Evolutionary conservation across 2,113 vertebrate species (phyloP), one percentile per base, ranked within the genome.

Genomic region (Columbina picui): DNA sequence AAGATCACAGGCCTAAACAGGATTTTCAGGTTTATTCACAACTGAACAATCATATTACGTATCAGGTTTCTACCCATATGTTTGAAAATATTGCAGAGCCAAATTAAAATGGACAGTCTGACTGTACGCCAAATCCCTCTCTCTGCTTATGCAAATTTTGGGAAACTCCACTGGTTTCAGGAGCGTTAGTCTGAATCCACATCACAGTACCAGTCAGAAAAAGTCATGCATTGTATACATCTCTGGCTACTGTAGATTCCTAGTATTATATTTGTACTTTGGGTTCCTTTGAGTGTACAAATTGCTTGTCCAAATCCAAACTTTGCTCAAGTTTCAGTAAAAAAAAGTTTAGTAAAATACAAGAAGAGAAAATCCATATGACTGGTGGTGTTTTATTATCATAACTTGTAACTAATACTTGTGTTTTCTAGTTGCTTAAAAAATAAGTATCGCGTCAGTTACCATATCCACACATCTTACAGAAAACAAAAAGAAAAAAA

Each of bases 61-160:
- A 61, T 65, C 84, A 50, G 32, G 41, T 95, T 93, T 78, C 73
- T 87, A 32, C 57, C 53, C 67, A 10, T 67, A 27, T 43, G 59
- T 80, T 65, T 82, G n/a, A 80, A 94, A 94, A 77, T 78, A 92
- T 30, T 94, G 83, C 89, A 71, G 57, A 85, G 73, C 71, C 61
- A 71, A 89, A 83, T 80, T 63, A 76, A 92, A 94, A 61, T 16
- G 39, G 34, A 55, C 78, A 55, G 26, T 39, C 69, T 87, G 83
- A 78, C 32, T 5, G 0, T 59, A 69, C 30, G 91, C 47, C 64
- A 95, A 61, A 65, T 61, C 60, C 38, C 73, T 64, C 73, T 91
- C 59, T 90, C 63, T 74, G 22, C 63, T 87, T 56, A 65, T 32
- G 41, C 81, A 94, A 68, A 80, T 91, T 65, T 91, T 56, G 61